Conservation (phyloP, 2,113 vertebrate species). For the Columba livia region DNA sequence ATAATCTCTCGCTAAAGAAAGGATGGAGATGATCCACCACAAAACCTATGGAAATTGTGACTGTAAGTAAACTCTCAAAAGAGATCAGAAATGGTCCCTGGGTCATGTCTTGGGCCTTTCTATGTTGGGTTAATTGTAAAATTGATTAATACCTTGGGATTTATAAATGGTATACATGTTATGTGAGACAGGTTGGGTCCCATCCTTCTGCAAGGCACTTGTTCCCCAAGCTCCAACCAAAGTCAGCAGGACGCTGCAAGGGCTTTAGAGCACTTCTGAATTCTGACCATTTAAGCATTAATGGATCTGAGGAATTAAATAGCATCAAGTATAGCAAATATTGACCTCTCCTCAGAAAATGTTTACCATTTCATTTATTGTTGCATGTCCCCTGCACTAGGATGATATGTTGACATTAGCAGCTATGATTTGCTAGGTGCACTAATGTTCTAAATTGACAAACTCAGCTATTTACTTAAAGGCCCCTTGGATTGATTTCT, state of each 20-base stretch:
- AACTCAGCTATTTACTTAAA: conserved; percentile 42
- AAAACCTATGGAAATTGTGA: background rate
- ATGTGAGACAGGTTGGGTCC: background rate
- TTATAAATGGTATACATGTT: background rate
- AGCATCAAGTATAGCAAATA: conserved; percentile 59
- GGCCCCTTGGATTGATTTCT: conserved; percentile 18
- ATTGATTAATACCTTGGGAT: background rate
- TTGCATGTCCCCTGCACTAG: background rate
- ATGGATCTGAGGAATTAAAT: conserved; percentile 62
- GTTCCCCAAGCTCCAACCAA: background rate
- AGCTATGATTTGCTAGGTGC: conserved; percentile 46
- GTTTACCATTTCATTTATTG: conserved; percentile 62
- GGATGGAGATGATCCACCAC: background rate
- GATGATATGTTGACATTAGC: conserved; percentile 46
- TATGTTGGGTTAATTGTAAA: background rate
- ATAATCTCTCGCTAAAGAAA: background rate
- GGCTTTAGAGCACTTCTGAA: background rate
- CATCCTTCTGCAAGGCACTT: background rate
- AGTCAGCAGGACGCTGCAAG: background rate
- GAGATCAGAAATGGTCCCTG: background rate
- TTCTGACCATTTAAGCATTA: conserved; percentile 15
- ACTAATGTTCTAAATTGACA: conserved; percentile 39
- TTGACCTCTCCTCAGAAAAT: conserved; percentile 61
- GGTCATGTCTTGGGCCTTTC: background rate
- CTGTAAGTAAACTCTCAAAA: background rate